Conservation (phyloP, 2,113 vertebrate species). For the Mesocricetus auratus region DNA sequence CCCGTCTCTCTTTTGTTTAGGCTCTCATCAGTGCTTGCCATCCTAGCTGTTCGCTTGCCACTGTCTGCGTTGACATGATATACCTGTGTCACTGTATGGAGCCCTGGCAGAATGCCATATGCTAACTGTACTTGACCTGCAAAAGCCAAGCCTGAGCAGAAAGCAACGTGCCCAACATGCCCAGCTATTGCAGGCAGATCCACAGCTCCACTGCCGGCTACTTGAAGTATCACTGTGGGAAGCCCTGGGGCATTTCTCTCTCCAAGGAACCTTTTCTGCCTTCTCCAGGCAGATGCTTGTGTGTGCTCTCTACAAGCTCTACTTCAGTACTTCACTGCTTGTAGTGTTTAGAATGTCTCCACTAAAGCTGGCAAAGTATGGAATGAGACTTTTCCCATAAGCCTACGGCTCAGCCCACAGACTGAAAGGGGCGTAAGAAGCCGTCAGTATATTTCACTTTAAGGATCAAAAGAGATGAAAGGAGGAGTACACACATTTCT, state of each 20-base stretch:
- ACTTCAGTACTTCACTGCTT: neutral
- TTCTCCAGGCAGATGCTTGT: neutral
- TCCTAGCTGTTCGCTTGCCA: neutral
- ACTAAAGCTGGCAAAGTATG: neutral
- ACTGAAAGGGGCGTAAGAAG: neutral
- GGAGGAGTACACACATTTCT: neutral
- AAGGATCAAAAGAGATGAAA: neutral
- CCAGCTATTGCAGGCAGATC: neutral
- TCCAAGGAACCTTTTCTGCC: neutral
- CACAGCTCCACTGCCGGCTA: neutral
- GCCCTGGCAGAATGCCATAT: neutral
- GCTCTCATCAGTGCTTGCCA: neutral
- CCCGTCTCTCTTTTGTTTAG: neutral
- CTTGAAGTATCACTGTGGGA: neutral
- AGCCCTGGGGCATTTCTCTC: neutral
- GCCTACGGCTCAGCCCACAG: neutral
- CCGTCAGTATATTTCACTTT: neutral
- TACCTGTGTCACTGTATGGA: neutral
- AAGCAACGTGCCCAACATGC: neutral
- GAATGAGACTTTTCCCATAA: neutral
- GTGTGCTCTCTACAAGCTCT: neutral
- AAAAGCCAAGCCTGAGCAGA: neutral
- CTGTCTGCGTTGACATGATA: accelerated
- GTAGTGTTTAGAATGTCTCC: neutral
- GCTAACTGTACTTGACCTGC: neutral